Base-by-base conservation (phyloP, 2,888 invertebrate species). In the Empis livida region DNA sequence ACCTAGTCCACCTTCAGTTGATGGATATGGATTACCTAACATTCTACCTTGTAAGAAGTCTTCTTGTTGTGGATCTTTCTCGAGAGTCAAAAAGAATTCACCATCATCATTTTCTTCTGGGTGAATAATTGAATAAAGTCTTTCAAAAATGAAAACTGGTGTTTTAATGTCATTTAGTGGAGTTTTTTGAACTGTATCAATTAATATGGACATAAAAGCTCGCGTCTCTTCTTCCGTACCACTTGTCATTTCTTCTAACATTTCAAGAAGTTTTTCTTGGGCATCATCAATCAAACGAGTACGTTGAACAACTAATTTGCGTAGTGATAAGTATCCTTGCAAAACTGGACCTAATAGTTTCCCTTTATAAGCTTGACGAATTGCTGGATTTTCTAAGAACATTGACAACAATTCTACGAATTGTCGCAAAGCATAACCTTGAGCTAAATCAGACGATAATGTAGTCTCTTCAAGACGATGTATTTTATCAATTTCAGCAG, bases 21-120 rank as follows among this genome's bases (percentile, higher is more conserved):
- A 92, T 48, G 91, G 92, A 72, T 97, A 99, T 0, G 97, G 97
- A 73, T 97, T 99, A 44, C 96, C 96, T 57, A 95, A 74, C 96
- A 97, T 97, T 35, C 96, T 82, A 9, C 94, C 91, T 77, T 84
- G 71, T 57, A 99, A 76, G 71, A 96, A 99, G 73, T 99, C 97
- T 70, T 99, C 99, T 61, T 99, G 97, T 59, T 96, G 96, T 1
- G 95, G 90, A 73, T 99, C 99, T 64, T 99, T 99, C 64, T 97
- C 97, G 6, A 99, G 73, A 0, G 91, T 90, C 51, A 99, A 77
- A 74, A 91, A 91, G 73, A 97, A 97, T 68, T 97, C 96, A 0
- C 92, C 92, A 4, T 93, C 85, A 62, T 95, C 95, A 61, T 94
- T 95, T 68, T 96, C 95, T 64, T 96, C 95, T 0, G 94, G 96